Evolutionary conservation across 2,797 vertebrate species (phyloP).

Genomic region (Crocodylus rhombifer): DNA sequence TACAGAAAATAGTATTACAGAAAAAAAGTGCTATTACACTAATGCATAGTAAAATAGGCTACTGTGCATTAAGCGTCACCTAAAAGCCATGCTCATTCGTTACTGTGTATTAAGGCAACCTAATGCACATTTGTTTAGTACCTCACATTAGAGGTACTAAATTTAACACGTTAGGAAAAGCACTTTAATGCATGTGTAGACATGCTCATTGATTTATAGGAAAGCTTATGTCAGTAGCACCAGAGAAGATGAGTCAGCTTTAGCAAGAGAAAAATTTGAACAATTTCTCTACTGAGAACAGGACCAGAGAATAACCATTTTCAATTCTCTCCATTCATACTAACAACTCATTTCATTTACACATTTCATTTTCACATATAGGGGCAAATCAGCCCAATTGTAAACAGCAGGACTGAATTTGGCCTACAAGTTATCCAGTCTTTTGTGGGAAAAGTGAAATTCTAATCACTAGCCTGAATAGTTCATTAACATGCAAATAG

Average conservation of each 20-base stretch:
- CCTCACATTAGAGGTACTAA: no score
- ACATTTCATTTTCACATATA: background rate
- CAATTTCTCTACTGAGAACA: background rate
- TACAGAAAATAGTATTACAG: no score
- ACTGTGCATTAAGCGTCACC: no score
- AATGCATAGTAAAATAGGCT: no score
- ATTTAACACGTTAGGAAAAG: no score
- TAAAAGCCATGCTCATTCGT: no score
- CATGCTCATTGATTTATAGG: background rate
- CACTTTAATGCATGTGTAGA: no score
- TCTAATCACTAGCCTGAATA: background rate
- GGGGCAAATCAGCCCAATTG: background rate
- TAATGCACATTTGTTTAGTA: no score
- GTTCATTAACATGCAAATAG: background rate
- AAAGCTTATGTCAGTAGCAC: background rate
- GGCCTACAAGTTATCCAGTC: background rate
- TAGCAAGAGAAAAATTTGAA: background rate
- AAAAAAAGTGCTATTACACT: no score
- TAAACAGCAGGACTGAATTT: background rate
- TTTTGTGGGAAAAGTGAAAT: background rate
- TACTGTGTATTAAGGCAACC: no score
- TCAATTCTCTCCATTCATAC: slow-evolving; percentile 1
- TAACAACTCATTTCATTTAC: background rate
- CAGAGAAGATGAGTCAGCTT: background rate
- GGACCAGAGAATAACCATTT: background rate